phyloP scores from a whole-genome alignment of 2,888 invertebrate species.

The Pyralis farinalis region DNA sequence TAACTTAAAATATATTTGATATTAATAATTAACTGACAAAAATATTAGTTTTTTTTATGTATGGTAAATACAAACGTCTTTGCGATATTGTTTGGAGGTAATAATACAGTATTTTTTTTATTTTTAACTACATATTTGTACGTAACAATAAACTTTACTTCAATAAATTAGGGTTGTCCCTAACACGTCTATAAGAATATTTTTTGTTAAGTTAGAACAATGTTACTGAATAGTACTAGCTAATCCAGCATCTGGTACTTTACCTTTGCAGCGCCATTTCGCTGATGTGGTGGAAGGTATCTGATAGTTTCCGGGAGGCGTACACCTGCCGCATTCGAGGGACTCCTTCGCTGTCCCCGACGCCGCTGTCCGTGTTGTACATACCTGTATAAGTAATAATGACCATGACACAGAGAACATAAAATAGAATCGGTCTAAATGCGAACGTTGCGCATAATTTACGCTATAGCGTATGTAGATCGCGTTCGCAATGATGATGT shows the following conservation, averaged over 20 bases:
- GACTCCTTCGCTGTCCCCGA: constrained; percentile 69
- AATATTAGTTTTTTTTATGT: background rate
- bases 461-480: no score
- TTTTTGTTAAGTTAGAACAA: no score
- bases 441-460: no score
- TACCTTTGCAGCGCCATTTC: constrained; percentile 85
- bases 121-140: no score
- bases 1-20: no score
- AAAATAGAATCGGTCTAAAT: background rate
- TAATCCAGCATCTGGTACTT: no score
- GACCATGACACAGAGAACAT: background rate
- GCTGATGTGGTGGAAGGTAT: constrained; percentile 89
- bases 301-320: constrained; percentile 84
- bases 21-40: background rate
- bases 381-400: constrained; percentile 47
- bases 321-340: constrained; percentile 67
- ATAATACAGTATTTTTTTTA: background rate
- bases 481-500: no score
- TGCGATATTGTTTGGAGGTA: background rate
- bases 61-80: background rate
- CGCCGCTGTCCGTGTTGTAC: constrained; percentile 71
- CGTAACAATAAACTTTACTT: no score
- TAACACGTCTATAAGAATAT: no score
- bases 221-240: no score
- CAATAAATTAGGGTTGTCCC: no score